Conservation (phyloP, 2,888 invertebrate species). For the Micropterix aruncella region DNA sequence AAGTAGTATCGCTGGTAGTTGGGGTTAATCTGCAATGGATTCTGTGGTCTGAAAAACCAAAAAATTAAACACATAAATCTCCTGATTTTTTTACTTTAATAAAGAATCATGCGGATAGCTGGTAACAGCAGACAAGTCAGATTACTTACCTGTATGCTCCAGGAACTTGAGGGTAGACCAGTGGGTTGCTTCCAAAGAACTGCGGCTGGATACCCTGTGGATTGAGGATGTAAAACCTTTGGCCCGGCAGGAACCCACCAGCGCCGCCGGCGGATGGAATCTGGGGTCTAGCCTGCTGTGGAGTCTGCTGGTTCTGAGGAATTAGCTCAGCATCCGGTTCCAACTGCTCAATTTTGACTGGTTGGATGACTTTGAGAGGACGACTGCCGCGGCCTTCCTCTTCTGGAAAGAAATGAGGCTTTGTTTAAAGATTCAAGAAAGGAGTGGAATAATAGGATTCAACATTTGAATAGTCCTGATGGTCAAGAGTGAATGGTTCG, state of each 20-base stretch:
- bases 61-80: no score
- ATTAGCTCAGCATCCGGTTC: constrained; percentile 35
- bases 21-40: neutral
- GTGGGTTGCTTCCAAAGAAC: constrained; percentile 17
- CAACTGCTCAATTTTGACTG: constrained; percentile 24
- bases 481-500: no score
- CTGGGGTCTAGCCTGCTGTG: constrained; percentile 23
- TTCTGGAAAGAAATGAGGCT: no score
- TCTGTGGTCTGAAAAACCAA: neutral
- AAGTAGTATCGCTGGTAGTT: neutral
- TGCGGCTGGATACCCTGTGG: constrained; percentile 35
- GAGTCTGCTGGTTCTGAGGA: constrained; percentile 23
- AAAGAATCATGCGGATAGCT: no score
- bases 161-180: constrained; percentile 3
- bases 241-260: constrained; percentile 32
- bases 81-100: no score
- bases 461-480: no score
- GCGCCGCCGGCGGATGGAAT: constrained; percentile 16
- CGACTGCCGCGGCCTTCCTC: neutral
- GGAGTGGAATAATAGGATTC: no score
- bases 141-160: constrained; percentile 5
- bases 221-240: constrained; percentile 42
- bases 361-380: constrained; percentile 5
- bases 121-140: no score
- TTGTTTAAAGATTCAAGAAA: no score